These are phyloP conservation scores for Herpailurus yagouaroundi DNA, from an alignment of 2,113 vertebrate genomes.

Conservation along the genomic window DNA sequence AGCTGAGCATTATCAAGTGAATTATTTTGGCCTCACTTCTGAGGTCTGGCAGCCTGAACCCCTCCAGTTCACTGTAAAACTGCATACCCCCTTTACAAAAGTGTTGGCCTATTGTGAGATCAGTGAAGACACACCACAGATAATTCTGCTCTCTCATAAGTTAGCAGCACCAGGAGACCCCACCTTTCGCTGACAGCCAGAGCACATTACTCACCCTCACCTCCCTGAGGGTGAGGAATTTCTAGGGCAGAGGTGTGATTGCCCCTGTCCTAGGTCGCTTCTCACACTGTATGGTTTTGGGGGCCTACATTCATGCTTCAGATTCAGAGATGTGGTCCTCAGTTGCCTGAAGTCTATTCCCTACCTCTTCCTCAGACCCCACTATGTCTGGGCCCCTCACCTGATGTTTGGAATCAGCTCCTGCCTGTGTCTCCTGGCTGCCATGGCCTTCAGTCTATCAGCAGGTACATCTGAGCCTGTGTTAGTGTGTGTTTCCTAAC, in stretches of 20 bases:
- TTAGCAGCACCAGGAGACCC: not conserved
- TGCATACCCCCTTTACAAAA: not conserved
- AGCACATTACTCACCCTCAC: not conserved
- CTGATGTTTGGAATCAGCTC: not conserved
- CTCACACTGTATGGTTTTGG: not conserved
- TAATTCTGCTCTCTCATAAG: not conserved
- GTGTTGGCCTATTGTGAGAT: not conserved
- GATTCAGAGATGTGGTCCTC: not conserved
- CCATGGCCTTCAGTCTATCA: not conserved
- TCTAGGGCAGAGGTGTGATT: not conserved
- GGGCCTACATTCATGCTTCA: not conserved
- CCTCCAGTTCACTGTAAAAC: not conserved
- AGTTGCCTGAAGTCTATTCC: not conserved
- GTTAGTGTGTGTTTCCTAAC: not conserved
- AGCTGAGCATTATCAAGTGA: slow-evolving; percentile 11
- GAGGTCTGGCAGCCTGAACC: not conserved
- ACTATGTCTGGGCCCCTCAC: not conserved
- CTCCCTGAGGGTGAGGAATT: not conserved
- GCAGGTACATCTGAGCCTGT: not conserved
- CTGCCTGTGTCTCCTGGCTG: not conserved
- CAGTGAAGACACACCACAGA: not conserved
- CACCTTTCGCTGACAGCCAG: not conserved
- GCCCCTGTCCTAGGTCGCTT: not conserved
- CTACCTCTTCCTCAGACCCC: not conserved
- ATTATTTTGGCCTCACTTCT: not conserved